Conservation (phyloP, 2,797 vertebrate genomes). For the Enteromius unitaeniatus region DNA sequence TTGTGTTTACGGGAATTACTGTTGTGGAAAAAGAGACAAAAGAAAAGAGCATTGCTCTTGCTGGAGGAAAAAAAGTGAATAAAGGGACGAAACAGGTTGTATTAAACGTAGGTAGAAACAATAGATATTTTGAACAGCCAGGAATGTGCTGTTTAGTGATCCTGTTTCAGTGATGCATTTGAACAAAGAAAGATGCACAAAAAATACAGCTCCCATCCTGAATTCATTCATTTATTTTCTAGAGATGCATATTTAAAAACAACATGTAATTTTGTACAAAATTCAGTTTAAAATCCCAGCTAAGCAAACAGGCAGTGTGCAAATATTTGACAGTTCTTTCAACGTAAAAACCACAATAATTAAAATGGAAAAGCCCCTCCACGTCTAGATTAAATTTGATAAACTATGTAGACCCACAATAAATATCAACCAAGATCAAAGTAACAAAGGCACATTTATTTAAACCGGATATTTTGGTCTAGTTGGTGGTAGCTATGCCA, state of each 20-base stretch:
- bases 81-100: not conserved
- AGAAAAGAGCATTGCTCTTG: not conserved
- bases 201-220: not conserved
- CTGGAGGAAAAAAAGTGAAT: not conserved
- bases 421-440: not conserved
- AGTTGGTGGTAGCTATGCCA: not conserved
- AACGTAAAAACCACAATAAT: conserved; percentile 4
- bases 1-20: not conserved
- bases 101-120: not conserved
- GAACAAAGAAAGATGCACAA: not conserved
- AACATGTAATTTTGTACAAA: not conserved
- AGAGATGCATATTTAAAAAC: not conserved
- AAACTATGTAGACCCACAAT: not conserved
- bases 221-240: not conserved
- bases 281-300: not conserved
- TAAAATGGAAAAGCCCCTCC: not conserved
- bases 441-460: not conserved
- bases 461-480: conserved; percentile 10
- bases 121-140: not conserved
- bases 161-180: not conserved
- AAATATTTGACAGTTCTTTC: not conserved
- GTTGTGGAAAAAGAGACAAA: not conserved
- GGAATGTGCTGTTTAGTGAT: not conserved
- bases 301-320: conserved; percentile 20
- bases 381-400: not conserved